Percentiles rank a stretch among this genome's conserved stretches.
These are phyloP conservation scores for Capitella teleta DNA, from an alignment of 1,140 invertebrate species.

Conservation along the genomic window DNA sequence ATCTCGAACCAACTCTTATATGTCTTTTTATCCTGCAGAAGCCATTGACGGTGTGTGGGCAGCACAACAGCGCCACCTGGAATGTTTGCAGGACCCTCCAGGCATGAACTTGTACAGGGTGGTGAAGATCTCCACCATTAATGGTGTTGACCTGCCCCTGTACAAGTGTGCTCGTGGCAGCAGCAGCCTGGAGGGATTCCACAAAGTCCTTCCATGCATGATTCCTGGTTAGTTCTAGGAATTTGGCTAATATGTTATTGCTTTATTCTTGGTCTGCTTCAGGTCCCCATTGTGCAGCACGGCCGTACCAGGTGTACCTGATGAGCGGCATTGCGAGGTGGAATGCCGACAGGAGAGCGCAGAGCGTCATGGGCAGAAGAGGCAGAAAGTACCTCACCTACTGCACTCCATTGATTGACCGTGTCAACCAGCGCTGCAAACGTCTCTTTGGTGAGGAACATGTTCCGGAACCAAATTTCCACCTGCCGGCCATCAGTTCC, in stretches of 20 bases:
- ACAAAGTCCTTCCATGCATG: not conserved
- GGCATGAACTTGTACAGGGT: not conserved
- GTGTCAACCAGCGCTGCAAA: too few relatives aligned
- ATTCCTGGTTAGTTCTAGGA: not conserved
- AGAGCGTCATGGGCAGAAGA: too few relatives aligned
- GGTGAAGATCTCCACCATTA: not conserved
- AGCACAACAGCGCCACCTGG: not conserved
- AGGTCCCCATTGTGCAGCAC: conserved; percentile 15
- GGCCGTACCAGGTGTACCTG: conserved; percentile 16
- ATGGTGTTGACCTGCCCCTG: not conserved
- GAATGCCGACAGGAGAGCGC: conserved; percentile 14
- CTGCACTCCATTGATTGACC: conserved; percentile 8
- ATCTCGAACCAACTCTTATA: too few relatives aligned
- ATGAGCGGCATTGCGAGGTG: conserved; percentile 16
- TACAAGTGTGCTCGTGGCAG: not conserved
- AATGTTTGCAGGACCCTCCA: not conserved
- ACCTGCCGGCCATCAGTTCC: conserved; percentile 8
- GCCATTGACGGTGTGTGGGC: not conserved
- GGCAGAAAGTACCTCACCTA: conserved; percentile 10
- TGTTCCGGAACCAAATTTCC: too few relatives aligned
- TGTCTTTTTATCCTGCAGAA: too few relatives aligned
- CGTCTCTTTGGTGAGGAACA: too few relatives aligned
- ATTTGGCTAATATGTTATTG: not conserved
- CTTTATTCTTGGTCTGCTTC: conserved; percentile 1
- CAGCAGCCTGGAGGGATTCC: not conserved